Evolutionary conservation across 2,888 invertebrate genomes (phyloP), one percentile per base, ranked within the genome.

Genomic region (Mimumesa dahlbomi): DNA sequence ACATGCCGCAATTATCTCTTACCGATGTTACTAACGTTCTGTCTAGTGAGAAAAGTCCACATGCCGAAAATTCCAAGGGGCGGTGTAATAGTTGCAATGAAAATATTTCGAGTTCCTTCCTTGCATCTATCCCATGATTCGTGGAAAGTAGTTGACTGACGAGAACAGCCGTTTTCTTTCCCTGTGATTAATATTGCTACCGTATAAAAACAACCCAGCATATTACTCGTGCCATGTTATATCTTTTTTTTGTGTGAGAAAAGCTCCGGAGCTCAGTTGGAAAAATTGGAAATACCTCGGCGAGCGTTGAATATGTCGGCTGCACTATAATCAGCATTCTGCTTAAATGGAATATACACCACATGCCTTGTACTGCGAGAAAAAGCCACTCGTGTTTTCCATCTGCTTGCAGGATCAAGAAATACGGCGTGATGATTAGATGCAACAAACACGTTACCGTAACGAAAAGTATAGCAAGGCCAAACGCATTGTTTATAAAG

Each of bases 361-460:
- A 93, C 38, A 92, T 81, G 71, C 91, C 90, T 84, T 93, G 92
- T 7, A 92, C 90, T 14, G 90, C 85, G 21, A 93, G 85, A 81
- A 92, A 92, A 89, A 70, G 90, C 84, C 54, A 91, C 81, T 82
- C 91, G 87, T 25, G 90, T 84, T 2, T 91, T 89, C 66, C 91
- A 83, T 74, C 90, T 5, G 92, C 89, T 74, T 92, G 92, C 89
- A 91, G 90, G 68, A 93, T 92, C 16, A 93, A 82, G 84, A 92
- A 92, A 84, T 93, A 93, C 0, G 93, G 92, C 0, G 93, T 93
- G 16, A 93, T 92, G 14, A 93, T 92, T 2, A 93, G 88, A 70
- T 93, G 93, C 64, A 93, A 88, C 34, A 93, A 82, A 29, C 92
- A 92, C 0, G 92, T 92, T 42, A 92, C 89, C 34, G 92, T 90